Evolutionary conservation across 1,140 invertebrate genomes (phyloP), one percentile per base, ranked within the genome.

Genomic region (Heliconius nattereri): DNA sequence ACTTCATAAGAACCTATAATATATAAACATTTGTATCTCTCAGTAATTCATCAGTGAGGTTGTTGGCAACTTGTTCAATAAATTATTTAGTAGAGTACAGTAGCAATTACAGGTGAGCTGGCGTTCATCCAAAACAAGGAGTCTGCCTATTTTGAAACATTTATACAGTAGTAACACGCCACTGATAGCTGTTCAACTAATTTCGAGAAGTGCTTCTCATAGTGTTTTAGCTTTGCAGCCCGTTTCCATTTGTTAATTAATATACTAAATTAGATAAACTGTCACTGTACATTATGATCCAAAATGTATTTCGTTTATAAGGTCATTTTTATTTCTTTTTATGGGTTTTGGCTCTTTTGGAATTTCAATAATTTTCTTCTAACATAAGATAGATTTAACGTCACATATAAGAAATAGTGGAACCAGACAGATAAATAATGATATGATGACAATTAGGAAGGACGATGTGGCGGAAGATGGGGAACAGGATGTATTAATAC

Each of bases 61-160:
- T 73, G 77, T 78, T 73, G 49, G 70, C 45, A 37, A 78, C 40
- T 71, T 16, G 54, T 73, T 23, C 60, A 35, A 80, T 80, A 73
- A 60, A 73, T 80, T 73, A 76, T 76, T 80, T 75, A 76, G 74
- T 40, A 72, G 35, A 72, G 32, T 57, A n/a, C 23, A 73, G 79
- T 73, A 74, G 76, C 76, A 70, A 81, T 81, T 78, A 81, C 75
- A 73, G 75, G 79, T 78, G 70, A 71, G 40, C 76, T 77, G 79
- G 79, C 79, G 71, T 72, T 60, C 78, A 71, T 72, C 74, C 78
- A 80, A 71, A 75, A 79, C 78, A 79, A 79, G 26, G 60, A 73
- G 54, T 45, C 54, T 40, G 78, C n/a, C 23, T 60, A 70, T 79
- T 76, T 73, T 74, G 71, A 73, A 74, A 45, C 57, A 73, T 78